phyloP scores from a whole-genome alignment of 1,140 invertebrate species.

The Gryllus bimaculatus region DNA sequence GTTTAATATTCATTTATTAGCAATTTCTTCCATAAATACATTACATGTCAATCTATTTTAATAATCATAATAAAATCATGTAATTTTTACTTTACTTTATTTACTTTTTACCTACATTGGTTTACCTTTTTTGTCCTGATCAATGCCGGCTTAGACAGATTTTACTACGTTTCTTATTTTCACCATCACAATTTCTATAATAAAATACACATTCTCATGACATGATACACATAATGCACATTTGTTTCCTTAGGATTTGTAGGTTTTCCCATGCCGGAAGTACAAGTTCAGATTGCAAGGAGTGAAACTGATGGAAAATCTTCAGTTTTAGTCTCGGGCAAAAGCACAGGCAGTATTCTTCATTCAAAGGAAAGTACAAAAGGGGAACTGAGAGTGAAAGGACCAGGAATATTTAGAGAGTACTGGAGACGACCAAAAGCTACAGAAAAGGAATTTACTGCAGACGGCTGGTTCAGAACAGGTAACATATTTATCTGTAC shows the following conservation, averaged over 20 bases:
- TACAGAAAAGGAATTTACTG: conserved; percentile 59
- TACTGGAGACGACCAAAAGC: conserved; percentile 70
- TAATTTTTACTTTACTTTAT: too few species aligned
- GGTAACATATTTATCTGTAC: conserved; percentile 37
- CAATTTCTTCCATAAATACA: too few species aligned
- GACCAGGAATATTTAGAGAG: conserved; percentile 63
- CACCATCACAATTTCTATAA: too few species aligned
- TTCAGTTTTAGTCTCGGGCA: conserved; percentile 28
- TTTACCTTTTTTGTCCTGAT: too few species aligned
- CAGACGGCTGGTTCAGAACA: conserved; percentile 80
- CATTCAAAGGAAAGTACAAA: neutral
- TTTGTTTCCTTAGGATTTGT: conserved; percentile 36
- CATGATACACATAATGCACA: too few species aligned
- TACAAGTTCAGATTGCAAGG: conserved; percentile 49
- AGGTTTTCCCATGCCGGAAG: conserved; percentile 64
- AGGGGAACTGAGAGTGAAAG: conserved; percentile 67
- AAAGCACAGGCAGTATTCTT: conserved; percentile 24
- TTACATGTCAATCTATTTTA: too few species aligned
- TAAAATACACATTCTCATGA: too few species aligned
- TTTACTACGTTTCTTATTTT: too few species aligned
- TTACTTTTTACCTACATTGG: too few species aligned
- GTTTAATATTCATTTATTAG: too few species aligned
- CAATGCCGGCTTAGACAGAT: too few species aligned
- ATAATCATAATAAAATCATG: too few species aligned
- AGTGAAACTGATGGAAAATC: conserved; percentile 27